These are phyloP conservation scores for Diabrotica undecimpunctata DNA, from an alignment of 1,140 invertebrate species.

Conservation along the genomic window DNA sequence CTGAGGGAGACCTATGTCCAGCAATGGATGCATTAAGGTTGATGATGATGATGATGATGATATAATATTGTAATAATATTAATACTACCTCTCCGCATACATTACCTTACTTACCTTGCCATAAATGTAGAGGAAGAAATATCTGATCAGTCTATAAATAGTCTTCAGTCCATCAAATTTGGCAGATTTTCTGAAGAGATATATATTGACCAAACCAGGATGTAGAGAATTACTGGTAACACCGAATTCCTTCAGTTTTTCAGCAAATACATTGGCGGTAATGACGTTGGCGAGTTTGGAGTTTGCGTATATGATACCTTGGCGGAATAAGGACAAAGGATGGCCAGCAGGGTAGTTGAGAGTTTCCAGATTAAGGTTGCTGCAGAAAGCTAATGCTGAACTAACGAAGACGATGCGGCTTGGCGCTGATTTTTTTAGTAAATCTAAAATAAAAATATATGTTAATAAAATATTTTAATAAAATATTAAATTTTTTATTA, in stretches of 20 bases:
- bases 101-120: conserved; percentile 28
- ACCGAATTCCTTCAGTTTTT: conserved; percentile 38
- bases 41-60: too few relatives aligned
- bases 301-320: conserved; percentile 37
- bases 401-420: conserved; percentile 43
- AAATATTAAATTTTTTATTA: conserved; percentile 1
- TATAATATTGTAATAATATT: too few relatives aligned
- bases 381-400: conserved; percentile 35
- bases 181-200: conserved; percentile 41
- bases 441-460: conserved; percentile 34
- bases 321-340: conserved; percentile 27
- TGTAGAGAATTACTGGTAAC: conserved; percentile 53
- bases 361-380: conserved; percentile 35
- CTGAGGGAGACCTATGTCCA: too few relatives aligned
- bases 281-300: conserved; percentile 44
- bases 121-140: conserved; percentile 27
- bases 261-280: conserved; percentile 40
- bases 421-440: conserved; percentile 46
- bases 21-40: too few relatives aligned
- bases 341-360: conserved; percentile 35
- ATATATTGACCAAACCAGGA: conserved; percentile 54
- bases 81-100: too few relatives aligned
- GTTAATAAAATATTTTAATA: neutral
- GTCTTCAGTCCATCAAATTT: conserved; percentile 29
- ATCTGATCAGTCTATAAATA: conserved; percentile 24